Conservation (phyloP, 2,113 vertebrate species). For the Chunga burmeisteri region DNA sequence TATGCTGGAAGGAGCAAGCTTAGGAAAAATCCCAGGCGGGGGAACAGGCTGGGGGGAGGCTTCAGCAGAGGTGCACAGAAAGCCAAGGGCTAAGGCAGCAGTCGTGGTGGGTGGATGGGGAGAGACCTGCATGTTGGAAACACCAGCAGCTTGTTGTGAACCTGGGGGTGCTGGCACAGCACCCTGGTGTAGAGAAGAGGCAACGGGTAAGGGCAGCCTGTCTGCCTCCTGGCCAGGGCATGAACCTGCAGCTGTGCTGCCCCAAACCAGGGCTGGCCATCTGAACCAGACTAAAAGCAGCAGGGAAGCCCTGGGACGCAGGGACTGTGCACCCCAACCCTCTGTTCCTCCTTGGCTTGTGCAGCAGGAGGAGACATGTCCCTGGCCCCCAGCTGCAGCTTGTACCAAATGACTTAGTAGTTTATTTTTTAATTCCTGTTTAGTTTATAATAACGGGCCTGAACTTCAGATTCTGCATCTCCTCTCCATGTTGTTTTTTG, state of each 20-base stretch:
- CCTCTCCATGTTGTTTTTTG: neutral
- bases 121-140: neutral
- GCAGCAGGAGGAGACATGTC: fast-evolving
- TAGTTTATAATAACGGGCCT: conserved; percentile 13
- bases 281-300: neutral
- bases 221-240: neutral
- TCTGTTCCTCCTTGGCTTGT: neutral
- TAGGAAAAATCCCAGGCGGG: neutral
- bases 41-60: neutral
- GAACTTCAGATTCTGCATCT: neutral
- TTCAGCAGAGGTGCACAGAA: neutral
- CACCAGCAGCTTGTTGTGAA: neutral
- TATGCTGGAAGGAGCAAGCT: neutral
- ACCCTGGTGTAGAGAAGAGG: neutral
- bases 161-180: neutral
- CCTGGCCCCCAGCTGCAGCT: neutral
- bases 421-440: conserved; percentile 43
- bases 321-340: neutral
- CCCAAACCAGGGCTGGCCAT: neutral
- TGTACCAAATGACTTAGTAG: neutral
- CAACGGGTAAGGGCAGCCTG: neutral
- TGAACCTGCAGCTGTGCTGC: fast-evolving
- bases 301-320: neutral
- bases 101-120: fast-evolving
- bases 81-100: neutral